Base-by-base conservation (phyloP, 2,113 vertebrate species). In the Xenopus laevis region DNA sequence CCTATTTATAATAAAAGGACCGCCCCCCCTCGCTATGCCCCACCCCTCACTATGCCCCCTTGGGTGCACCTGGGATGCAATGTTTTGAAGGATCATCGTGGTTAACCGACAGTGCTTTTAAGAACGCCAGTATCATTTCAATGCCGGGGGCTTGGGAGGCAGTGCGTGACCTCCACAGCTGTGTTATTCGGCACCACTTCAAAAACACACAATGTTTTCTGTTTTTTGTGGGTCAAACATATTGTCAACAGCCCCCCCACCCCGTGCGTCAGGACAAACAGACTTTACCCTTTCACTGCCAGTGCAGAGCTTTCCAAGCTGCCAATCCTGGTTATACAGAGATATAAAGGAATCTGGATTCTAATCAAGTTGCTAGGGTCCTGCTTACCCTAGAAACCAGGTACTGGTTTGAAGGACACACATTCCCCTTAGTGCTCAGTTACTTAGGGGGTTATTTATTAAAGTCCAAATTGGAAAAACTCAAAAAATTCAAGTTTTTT, bases 131-230 rank as follows among this genome's bases (percentile, higher is more conserved):
- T 30, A 17, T n/a, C 40, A 52, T 18, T 27, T 27, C 23, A 27
- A 27, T 68, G 64, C 47, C 21, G 46, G 21, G 27, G 23, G 73
- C 66, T 63, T 46, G 58, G 13, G 23, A 75, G 65, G 55, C 72
- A 52, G 72, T 52, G 72, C 73, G 27, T 68, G 58, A 76, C 73
- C 52, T 10, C 47, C 66, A 69, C 73, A 76, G 66, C 73, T 76
- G 73, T 76, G 73, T 76, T 69, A 55, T 68, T 76, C 57, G 30
- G 9, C 9, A 55, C 58, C 73, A 75, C 73, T 76, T 63, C 58
- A 75, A 76, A 55, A 76, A 55, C 67, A 76, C 73, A 23, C 8
- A 47, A n/a, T 30, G 57, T 68, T 68, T 75, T 75, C 23, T 76
- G 57, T 75, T 68, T 27, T 53, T 69, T 76, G 66, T 76, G 73